Evolutionary conservation across 2,888 invertebrate genomes (phyloP), one percentile per base, ranked within the genome.

Genomic region (Chrysopilus asiliformis): DNA sequence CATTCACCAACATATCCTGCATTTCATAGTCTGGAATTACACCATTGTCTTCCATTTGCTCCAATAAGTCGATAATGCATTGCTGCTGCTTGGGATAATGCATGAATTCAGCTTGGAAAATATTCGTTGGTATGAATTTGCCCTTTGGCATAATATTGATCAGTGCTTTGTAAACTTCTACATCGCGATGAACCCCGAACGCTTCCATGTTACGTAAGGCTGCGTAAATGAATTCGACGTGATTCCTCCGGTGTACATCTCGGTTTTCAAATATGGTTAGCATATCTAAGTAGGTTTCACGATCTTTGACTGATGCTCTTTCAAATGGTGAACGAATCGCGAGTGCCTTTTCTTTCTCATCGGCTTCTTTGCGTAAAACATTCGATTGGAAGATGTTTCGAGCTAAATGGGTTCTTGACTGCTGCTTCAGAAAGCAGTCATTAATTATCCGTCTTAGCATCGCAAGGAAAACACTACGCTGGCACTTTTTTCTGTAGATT

Each of bases 71-170:
- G n/a, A 93, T 75, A 25, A 82, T 82, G 61, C 90, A 89, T 44
- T 90, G 81, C 53, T 99, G 97, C 53, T 99, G 97, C 56, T 86
- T 86, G 0, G 94, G 93, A 66, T 84, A 95, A 58, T 94, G 90
- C 75, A 82, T 74, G 50, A 93, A 85, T 60, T 91, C 89, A 0
- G 79, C 75, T 69, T 94, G 87, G 60, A 86, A 77, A 28, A 78
- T 64, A 57, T 84, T 91, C 22, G 64, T 65, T 0, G 97, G 79
- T 44, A 94, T 75, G 64, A 90, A 81, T 58, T 75, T 82, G 28
- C 89, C 87, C 61, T 91, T 85, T 0, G 93, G 90, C 57, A 95
- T 68, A 26, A 93, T 72, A 55, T 90, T 77, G 25, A 94, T 65
- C 32, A 95, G 53, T 14, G 77, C 71, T 60, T 87, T 95, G 56